Base-by-base conservation (phyloP, 2,888 invertebrate species). In the Heliconius charithonia region DNA sequence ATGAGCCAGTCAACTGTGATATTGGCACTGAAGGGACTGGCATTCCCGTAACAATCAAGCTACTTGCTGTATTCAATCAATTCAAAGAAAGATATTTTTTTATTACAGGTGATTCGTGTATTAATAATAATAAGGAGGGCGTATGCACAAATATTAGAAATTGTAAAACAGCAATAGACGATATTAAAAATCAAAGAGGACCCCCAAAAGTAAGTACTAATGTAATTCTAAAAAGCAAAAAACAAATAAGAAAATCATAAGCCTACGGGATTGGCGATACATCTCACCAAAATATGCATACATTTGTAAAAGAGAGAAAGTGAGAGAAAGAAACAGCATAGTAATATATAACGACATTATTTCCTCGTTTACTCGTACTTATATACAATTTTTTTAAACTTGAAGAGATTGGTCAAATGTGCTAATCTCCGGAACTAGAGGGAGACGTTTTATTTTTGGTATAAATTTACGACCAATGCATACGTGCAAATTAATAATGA, bases 81-180 rank as follows among this genome's bases (percentile, higher is more conserved):
- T 72, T 56, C 71, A 72, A n/a, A 56, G 29, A 56, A n/a, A 72
- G 72, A 25, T 25, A 51, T 29, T 45, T 63, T 76, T 37, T 45
- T 63, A 70, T 83, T 83, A 13, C 83, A 87, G 88, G 87, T 59
- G 86, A 88, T 0, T 7, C 13, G 0, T 88, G 88, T 79, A 67
- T 29, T 27, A 56, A 73, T 25, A 19, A 65, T 2, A 81, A 83
- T 7, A 81, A 56, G 0, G 45, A 41, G 0, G 88, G 88, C 0
- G 76, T 77, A 0, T 89, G 89, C 51, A 73, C 22, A 0, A 81
- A 84, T 19, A 76, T 87, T 32, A 78, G 77, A 0, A 74, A 79
- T 1, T 89, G 89, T 67, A 83, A 82, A 4, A 37, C 85, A 0
- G 88, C 87, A 0, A 79, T 86, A 7, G 80, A 82, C 0, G 87